Base-by-base conservation (phyloP, 2,113 vertebrate genomes). In the Amblyopsis rosae region DNA sequence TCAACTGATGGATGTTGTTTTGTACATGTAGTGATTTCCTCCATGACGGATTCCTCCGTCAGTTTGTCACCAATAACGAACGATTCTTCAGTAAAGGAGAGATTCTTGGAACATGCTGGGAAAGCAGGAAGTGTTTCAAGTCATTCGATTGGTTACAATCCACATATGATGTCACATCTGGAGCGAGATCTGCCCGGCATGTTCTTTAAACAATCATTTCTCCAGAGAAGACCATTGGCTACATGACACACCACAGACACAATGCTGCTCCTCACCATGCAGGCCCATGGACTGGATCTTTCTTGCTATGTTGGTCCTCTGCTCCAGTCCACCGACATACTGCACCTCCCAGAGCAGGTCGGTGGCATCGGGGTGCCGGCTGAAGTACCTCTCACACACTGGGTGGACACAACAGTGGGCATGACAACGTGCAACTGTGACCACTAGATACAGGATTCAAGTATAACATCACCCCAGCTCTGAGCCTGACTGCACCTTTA, bases 371-470 rank as follows among this genome's bases (percentile, higher is more conserved):
- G 95, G 94, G 59, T 95, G 92, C 69, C 91, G 93, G 63, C 91
- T 84, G 70, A 95, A 84, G 74, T 96, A 97, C 1, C 93, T 92
- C 77, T 90, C 89, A 87, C 95, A 97, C 84, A 94, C 96, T 98
- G 70, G 8, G 3, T 65, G 76, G 17, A 76, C 51, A 67, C 9
- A 77, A 12, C 9, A 45, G n/a, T 16, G 0, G 33, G 16, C 13
- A 12, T 0, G 50, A 47, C 2, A 12, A 5, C 7, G 6, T 41
- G 35, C 7, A 41, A 6, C 35, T 26, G 26, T 26, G 26, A 26
- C 35, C 5, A 41, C 35, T 41, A 41, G 35, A 1, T 41, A 41
- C 35, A 41, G 35, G 26, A 26, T 26, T 26, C 26, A 26, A 26
- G 26, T 26, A 2, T 26, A 26, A 0, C 26, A 3, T 1, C 26